Evolutionary conservation across 2,113 vertebrate species (phyloP), one percentile per base, ranked within the genome.

Genomic region (Etheostoma spectabile): DNA sequence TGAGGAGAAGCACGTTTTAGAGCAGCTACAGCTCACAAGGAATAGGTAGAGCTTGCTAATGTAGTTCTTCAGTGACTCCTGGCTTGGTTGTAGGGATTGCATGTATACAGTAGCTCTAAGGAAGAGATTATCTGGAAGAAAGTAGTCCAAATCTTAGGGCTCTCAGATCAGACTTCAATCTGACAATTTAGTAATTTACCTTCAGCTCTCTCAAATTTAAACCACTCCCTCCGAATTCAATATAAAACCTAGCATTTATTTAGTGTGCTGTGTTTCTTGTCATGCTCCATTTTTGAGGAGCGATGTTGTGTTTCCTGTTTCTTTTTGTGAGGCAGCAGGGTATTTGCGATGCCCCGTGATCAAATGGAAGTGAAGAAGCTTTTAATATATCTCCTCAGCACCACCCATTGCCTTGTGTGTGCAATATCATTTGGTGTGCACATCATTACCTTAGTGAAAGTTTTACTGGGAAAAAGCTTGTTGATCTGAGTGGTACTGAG

Each of bases 21-120:
- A 99, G 59, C 97, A 99, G 22, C 94, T 99, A 35, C 96, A 94
- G 51, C 0, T 95, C 57, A 97, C 97, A 4, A 96, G 96, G 63
- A 96, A 94, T 80, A 95, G 97, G 98, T 98, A 94, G 85, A 56
- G 27, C 2, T 61, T n/a, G 30, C 5, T 46, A 22, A 22, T 55
- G 46, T 63, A 53, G 19, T 38, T 27, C 6, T 33, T 42, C 24
- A 46, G 27, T 24, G 15, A 77, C 57, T 72, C 15, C 55, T 68
- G 16, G 35, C 18, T 48, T 48, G 8, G n/a, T 7, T 2, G 55
- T 6, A 11, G 8, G 45, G 18, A 27, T 24, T 14, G 5, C 3
- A 19, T 45, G 8, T 33, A 16, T 5, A 30, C 30, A 30, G 30
- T 30, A 45, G 24, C 27, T 76, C 35, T 67, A n/a, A 14, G 46